Conservation (phyloP, 2,888 invertebrate genomes). For the Mellilla xanthometata region DNA sequence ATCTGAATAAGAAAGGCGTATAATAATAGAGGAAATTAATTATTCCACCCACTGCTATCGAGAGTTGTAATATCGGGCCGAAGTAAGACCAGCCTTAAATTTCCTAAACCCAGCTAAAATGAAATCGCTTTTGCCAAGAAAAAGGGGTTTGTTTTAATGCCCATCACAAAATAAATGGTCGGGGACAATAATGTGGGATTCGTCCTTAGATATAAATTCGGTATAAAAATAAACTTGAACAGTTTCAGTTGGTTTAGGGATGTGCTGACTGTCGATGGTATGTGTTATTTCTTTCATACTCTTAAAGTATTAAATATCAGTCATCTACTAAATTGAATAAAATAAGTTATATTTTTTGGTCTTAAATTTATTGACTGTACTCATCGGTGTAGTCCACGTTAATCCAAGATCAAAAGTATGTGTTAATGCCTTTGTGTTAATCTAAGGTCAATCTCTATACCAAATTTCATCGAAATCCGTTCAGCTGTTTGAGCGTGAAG, state of each 20-base stretch:
- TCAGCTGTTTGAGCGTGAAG: too few relatives aligned
- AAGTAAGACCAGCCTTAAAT: conserved; percentile 72
- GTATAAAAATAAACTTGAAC: conserved; percentile 71
- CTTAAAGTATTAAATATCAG: too few relatives aligned
- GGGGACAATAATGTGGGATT: conserved; percentile 81
- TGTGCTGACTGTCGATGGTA: conserved; percentile 30
- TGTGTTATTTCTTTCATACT: neutral
- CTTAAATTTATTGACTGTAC: too few relatives aligned
- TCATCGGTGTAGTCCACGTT: too few relatives aligned
- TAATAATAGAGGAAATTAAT: conserved; percentile 78
- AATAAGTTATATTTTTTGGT: too few relatives aligned
- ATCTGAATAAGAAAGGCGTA: conserved; percentile 65
- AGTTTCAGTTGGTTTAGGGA: conserved; percentile 45
- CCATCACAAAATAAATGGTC: conserved; percentile 80
- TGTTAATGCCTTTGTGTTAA: too few relatives aligned
- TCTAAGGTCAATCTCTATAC: too few relatives aligned
- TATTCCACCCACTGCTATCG: conserved; percentile 59
- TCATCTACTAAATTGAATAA: too few relatives aligned
- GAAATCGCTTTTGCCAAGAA: conserved; percentile 73
- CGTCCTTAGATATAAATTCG: conserved; percentile 76
- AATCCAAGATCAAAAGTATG: too few relatives aligned
- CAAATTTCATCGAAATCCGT: too few relatives aligned
- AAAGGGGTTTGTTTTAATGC: conserved; percentile 82
- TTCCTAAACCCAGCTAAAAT: conserved; percentile 81
- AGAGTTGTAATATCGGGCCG: conserved; percentile 59